phyloP scores from a whole-genome alignment of 1,140 invertebrate species.

The Cotesia typhae region DNA sequence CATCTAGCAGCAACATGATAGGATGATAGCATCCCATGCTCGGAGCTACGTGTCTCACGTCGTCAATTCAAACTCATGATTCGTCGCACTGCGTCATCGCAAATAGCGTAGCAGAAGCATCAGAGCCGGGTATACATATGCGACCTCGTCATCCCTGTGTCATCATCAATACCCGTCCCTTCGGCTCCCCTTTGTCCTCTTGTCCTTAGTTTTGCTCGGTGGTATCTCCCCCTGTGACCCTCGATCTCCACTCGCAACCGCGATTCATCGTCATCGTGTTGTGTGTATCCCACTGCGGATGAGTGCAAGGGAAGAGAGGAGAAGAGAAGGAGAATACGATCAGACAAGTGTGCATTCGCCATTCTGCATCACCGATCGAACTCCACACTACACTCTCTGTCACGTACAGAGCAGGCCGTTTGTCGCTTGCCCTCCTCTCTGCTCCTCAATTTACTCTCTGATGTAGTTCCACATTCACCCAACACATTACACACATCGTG shows the following conservation, averaged over 20 bases:
- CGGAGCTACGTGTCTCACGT: constrained; percentile 1
- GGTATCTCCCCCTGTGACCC: constrained; percentile 6
- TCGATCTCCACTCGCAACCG: constrained; percentile 19
- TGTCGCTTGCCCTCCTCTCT: constrained; percentile 36
- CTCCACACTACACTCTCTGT: constrained; percentile 40
- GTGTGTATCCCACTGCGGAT: constrained; percentile 26
- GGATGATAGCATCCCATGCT: too few species aligned
- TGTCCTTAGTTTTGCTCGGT: constrained; percentile 25
- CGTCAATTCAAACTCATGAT: constrained; percentile 43
- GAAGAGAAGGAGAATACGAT: background rate
- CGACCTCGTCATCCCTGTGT: constrained; percentile 42
- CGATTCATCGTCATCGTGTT: constrained; percentile 10
- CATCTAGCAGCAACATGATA: too few species aligned
- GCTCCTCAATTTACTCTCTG: background rate
- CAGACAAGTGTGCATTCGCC: constrained; percentile 27
- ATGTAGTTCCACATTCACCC: too few species aligned
- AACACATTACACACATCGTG: too few species aligned
- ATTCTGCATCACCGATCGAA: constrained; percentile 34
- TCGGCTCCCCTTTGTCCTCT: constrained; percentile 20
- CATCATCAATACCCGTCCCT: constrained; percentile 40
- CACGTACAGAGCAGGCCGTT: constrained; percentile 40
- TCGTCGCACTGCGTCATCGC: constrained; percentile 50
- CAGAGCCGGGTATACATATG: constrained; percentile 14
- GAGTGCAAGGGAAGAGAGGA: background rate
- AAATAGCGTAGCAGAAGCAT: constrained; percentile 43